A percentile compares a stretch with the other conserved stretches of the same genome.
phyloP scores from a whole-genome alignment of 92 coral and sea anemone species.

The Virgularia gustaviana region DNA sequence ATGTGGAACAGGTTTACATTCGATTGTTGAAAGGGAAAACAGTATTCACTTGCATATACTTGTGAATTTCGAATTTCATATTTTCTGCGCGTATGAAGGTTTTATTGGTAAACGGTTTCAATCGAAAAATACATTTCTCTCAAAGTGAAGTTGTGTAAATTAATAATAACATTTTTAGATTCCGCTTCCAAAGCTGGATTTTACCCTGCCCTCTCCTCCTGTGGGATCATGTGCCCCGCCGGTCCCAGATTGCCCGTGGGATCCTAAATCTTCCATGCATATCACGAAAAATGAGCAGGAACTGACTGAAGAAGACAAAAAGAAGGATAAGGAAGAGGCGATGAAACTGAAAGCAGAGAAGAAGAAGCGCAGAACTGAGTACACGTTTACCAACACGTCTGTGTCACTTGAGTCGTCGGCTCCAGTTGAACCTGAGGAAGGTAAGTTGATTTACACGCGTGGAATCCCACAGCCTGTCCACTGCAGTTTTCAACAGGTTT shows the following conservation, averaged over 20 bases:
- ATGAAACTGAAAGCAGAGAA: conserved; percentile 59
- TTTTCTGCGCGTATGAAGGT: no score
- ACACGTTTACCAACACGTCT: conserved; percentile 72
- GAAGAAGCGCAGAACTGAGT: conserved; percentile 59
- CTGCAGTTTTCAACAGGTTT: no score
- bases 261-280: conserved; percentile 55
- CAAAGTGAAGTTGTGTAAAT: neutral
- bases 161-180: conserved; percentile 43
- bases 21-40: no score
- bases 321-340: conserved; percentile 61
- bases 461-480: conserved; percentile 57
- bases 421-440: conserved; percentile 75
- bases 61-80: neutral
- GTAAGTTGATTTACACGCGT: conserved; percentile 40
- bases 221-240: conserved; percentile 78
- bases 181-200: conserved; percentile 94
- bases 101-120: no score
- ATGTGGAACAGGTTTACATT: no score
- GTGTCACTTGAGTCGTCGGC: conserved; percentile 85
- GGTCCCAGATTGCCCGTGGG: conserved; percentile 98
- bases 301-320: conserved; percentile 77
- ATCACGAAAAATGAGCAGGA: conserved; percentile 46
- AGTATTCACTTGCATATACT: no score
- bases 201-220: conserved; percentile 97
- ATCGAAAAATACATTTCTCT: no score